A percentile compares a stretch with the other conserved stretches of the same genome.
Conservation (phyloP, 2,888 invertebrate genomes). For the Pandemis heparana region DNA sequence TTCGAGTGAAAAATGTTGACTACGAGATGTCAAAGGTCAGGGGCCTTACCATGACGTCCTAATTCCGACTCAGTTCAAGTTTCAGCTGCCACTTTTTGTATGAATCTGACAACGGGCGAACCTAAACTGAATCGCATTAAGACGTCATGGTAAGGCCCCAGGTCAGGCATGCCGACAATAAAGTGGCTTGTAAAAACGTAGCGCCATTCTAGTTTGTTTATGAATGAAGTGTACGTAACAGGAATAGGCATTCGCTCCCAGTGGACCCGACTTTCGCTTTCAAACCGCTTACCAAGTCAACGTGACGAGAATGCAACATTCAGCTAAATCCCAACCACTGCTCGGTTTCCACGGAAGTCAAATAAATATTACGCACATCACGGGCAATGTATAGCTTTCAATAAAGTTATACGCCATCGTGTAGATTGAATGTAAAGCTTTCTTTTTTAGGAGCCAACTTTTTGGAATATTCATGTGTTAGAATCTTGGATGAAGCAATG, state of each 20-base stretch:
- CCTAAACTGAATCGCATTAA: too few species aligned
- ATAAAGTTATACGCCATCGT: conserved; percentile 15
- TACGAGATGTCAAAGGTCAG: conserved; percentile 11
- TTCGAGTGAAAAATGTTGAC: neutral
- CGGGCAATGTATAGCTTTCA: conserved; percentile 16
- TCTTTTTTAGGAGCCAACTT: conserved; percentile 3
- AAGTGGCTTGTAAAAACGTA: conserved; percentile 33
- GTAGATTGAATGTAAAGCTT: conserved; percentile 12
- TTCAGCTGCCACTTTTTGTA: too few species aligned
- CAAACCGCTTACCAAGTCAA: conserved; percentile 49
- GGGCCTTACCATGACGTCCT: too few species aligned
- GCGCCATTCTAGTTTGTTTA: conserved; percentile 56
- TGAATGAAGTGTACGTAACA: conserved; percentile 57
- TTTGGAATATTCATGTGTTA: conserved; percentile 33
- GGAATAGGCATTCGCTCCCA: conserved; percentile 58
- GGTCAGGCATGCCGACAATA: conserved; percentile 21
- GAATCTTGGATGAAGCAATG: conserved; percentile 22
- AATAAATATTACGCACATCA: conserved; percentile 1
- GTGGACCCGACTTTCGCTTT: conserved; percentile 63
- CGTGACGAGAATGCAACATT: conserved; percentile 53
- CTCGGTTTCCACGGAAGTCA: conserved; percentile 14
- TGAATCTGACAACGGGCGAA: too few species aligned
- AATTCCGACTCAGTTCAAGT: too few species aligned
- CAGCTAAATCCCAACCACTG: conserved; percentile 49
- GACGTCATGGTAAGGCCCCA: too few species aligned